phyloP scores from a whole-genome alignment of 2,888 invertebrate genomes.

The Acleris literana region DNA sequence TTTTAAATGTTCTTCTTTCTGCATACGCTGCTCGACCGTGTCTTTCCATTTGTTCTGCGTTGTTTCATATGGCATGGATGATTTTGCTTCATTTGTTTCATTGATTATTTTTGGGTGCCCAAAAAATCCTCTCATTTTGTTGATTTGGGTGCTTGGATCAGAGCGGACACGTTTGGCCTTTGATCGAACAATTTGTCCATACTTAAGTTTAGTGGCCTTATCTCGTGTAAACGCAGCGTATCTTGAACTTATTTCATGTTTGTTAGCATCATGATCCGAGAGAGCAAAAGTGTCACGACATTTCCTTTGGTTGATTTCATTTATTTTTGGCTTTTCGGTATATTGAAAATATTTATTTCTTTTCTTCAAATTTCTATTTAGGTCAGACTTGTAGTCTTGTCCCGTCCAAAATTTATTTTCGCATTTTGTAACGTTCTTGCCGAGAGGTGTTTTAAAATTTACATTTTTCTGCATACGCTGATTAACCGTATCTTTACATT shows the following conservation, averaged over 20 bases:
- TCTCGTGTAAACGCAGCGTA: neutral
- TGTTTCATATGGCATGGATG: neutral
- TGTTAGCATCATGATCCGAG: neutral
- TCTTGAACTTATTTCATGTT: neutral
- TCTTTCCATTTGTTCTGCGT: neutral
- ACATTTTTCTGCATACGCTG: neutral
- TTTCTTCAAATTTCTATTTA: neutral
- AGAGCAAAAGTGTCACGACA: too few species aligned
- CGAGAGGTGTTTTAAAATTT: neutral
- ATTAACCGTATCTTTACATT: neutral
- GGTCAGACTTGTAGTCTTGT: neutral
- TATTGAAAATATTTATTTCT: too few species aligned
- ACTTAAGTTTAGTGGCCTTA: neutral
- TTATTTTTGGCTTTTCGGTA: neutral
- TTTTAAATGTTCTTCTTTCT: neutral
- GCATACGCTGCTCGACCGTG: neutral
- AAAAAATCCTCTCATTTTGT: neutral
- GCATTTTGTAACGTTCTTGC: too few species aligned
- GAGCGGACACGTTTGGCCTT: constrained; percentile 3
- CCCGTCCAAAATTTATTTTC: neutral
- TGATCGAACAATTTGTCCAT: neutral
- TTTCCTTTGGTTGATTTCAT: too few species aligned
- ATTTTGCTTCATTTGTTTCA: neutral
- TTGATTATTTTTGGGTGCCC: neutral
- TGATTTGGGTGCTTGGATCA: constrained; percentile 4